A percentile compares a stretch with the other conserved stretches of the same genome.
Conservation (phyloP, 2,888 invertebrate species). For the Epirrita christyi region DNA sequence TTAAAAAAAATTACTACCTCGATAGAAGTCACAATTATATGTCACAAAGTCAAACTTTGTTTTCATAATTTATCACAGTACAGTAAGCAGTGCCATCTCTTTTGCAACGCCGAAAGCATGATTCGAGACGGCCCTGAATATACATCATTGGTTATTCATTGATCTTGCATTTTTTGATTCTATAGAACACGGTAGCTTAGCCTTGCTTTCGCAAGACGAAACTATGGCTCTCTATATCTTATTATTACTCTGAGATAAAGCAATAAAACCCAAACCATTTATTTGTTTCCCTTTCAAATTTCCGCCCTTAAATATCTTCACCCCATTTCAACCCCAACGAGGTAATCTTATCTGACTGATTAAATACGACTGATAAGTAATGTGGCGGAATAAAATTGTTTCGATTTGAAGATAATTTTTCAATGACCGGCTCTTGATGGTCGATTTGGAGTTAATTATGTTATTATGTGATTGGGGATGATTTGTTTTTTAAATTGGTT, state of each 20-base stretch:
- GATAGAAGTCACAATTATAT: no score
- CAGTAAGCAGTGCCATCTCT: no score
- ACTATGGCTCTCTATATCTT: no score
- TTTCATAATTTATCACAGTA: no score
- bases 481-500: neutral
- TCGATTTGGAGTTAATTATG: constrained; percentile 30
- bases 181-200: no score
- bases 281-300: constrained; percentile 44
- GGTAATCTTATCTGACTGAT: constrained; percentile 40
- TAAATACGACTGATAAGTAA: constrained; percentile 42
- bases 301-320: constrained; percentile 43
- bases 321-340: constrained; percentile 41
- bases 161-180: no score
- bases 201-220: no score
- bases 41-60: no score
- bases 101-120: no score
- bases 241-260: constrained; percentile 17
- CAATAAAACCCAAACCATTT: constrained; percentile 39
- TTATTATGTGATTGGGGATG: constrained; percentile 29
- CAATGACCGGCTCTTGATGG: constrained; percentile 30
- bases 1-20: no score
- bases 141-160: no score
- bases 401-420: constrained; percentile 33
- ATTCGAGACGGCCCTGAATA: no score
- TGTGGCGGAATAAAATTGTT: constrained; percentile 33